phyloP scores from a whole-genome alignment of 1,140 invertebrate genomes.

The Phymorhynchus buccinoides region DNA sequence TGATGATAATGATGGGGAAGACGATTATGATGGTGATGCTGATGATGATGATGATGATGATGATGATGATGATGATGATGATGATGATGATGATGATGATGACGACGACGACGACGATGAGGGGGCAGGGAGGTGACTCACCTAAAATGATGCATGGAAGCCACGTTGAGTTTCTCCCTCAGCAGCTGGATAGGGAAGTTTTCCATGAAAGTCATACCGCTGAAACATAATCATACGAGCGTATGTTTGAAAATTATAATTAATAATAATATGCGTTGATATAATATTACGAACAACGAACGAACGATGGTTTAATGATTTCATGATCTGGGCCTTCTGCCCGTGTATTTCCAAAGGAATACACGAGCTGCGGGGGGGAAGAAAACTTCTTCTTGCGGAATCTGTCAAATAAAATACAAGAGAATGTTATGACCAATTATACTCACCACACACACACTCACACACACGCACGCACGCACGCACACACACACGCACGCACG shows the following conservation, averaged over 20 bases:
- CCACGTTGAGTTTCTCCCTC: background rate
- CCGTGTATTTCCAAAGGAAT: too few relatives aligned
- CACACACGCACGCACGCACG: background rate
- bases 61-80: conserved; percentile 19
- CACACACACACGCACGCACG: conserved; percentile 2
- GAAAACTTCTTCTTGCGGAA: too few relatives aligned
- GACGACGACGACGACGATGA: too few relatives aligned
- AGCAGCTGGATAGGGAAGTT: conserved; percentile 12
- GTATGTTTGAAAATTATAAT: too few relatives aligned
- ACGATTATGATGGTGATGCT: too few relatives aligned
- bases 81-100: conserved; percentile 21
- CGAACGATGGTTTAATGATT: too few relatives aligned
- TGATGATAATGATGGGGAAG: conserved; percentile 1
- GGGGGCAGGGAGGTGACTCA: background rate
- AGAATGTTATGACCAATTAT: too few relatives aligned
- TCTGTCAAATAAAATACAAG: too few relatives aligned
- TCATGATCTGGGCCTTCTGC: too few relatives aligned
- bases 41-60: background rate
- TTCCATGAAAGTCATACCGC: conserved; percentile 15
- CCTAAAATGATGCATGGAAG: conserved; percentile 1
- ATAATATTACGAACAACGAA: too few relatives aligned
- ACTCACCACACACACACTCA: background rate
- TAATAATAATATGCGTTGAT: too few relatives aligned
- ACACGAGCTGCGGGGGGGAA: too few relatives aligned
- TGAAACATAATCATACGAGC: background rate